Evolutionary conservation across 1,140 invertebrate genomes (phyloP).

Genomic region (Sycobia sp.): DNA sequence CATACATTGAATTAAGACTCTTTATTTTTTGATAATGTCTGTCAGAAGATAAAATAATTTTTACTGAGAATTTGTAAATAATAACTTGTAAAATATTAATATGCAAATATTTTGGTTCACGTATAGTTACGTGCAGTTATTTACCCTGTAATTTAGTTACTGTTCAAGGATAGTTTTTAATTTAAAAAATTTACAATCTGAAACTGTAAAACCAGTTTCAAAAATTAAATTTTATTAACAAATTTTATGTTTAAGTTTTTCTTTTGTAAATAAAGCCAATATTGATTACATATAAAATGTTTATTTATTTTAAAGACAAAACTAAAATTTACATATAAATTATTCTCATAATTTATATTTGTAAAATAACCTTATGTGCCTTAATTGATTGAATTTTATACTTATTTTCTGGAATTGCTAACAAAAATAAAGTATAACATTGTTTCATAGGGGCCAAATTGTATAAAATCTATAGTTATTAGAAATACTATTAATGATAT

Average conservation of each 20-base stretch:
- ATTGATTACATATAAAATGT: too few relatives aligned
- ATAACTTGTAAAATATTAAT: slow-evolving; percentile 32
- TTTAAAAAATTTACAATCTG: not conserved
- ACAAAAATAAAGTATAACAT: too few relatives aligned
- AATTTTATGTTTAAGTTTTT: slow-evolving; percentile 12
- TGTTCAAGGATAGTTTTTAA: slow-evolving; percentile 7
- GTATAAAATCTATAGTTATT: too few relatives aligned
- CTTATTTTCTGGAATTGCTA: too few relatives aligned
- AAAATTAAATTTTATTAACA: not conserved
- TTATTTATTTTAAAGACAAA: too few relatives aligned
- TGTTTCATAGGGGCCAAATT: too few relatives aligned
- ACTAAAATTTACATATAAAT: too few relatives aligned
- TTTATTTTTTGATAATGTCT: not conserved
- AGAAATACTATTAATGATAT: too few relatives aligned
- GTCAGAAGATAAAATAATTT: not conserved
- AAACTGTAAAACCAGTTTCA: not conserved
- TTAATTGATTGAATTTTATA: too few relatives aligned
- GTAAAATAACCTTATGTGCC: too few relatives aligned
- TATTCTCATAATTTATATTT: too few relatives aligned
- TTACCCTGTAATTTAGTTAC: slow-evolving; percentile 11
- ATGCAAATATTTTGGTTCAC: slow-evolving; percentile 32
- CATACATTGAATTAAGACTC: slow-evolving; percentile 13
- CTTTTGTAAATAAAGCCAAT: slow-evolving; percentile 26
- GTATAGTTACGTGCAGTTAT: slow-evolving; percentile 13
- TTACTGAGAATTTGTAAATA: slow-evolving; percentile 25